A percentile compares a stretch with the other conserved stretches of the same genome.
These are phyloP conservation scores for Calliphora vomitoria DNA, from an alignment of 2,888 invertebrate species.

Conservation along the genomic window DNA sequence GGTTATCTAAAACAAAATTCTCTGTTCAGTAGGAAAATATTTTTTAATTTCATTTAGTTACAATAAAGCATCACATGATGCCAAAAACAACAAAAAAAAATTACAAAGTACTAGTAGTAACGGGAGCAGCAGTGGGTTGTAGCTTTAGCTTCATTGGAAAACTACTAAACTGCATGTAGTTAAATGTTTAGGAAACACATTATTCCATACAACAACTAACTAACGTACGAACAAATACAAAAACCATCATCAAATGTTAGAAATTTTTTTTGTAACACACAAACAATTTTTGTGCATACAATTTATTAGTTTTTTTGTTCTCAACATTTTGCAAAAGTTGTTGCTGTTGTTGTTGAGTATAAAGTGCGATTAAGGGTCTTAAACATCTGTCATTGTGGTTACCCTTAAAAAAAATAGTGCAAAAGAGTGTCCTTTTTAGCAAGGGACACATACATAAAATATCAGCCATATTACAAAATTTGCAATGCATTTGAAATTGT, in stretches of 20 bases:
- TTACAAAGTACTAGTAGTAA: background rate
- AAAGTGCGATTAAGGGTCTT: constrained; percentile 58
- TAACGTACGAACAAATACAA: constrained; percentile 34
- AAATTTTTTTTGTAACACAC: constrained; percentile 11
- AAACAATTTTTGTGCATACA: background rate
- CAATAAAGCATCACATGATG: constrained; percentile 34
- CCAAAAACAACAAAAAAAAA: background rate
- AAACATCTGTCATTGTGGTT: constrained; percentile 65
- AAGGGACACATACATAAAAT: background rate
- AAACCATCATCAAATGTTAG: constrained; percentile 41
- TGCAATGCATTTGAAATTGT: background rate
- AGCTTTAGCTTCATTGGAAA: background rate
- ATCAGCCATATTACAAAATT: constrained; percentile 9
- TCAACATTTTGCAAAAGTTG: background rate
- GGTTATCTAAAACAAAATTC: constrained; percentile 15
- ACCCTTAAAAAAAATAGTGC: background rate
- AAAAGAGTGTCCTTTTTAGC: constrained; percentile 19
- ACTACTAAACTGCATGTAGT: constrained; percentile 13
- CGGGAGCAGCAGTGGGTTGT: background rate
- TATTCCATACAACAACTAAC: constrained; percentile 1
- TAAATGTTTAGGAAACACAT: constrained; percentile 33
- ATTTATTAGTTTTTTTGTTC: background rate
- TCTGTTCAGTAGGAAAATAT: background rate
- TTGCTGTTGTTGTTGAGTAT: constrained; percentile 28
- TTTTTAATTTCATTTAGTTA: constrained; percentile 42